Percentiles rank a stretch among this genome's conserved stretches.
phyloP scores from a whole-genome alignment of 2,888 invertebrate genomes.

The Hesperia comma region DNA sequence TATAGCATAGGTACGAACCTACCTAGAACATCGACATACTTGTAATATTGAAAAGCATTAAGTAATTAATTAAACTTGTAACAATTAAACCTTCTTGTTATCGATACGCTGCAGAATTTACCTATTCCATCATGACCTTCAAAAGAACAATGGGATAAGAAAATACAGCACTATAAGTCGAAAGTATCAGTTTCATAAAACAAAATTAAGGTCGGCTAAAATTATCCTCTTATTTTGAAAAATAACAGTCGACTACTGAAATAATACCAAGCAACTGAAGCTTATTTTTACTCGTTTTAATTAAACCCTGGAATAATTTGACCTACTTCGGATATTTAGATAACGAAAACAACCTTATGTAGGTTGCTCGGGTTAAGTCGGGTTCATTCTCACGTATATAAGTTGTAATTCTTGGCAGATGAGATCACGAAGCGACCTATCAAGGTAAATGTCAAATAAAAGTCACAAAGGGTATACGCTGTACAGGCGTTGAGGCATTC shows the following conservation, averaged over 20 bases:
- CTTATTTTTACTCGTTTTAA: background rate
- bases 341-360: background rate
- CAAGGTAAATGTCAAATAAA: constrained; percentile 31
- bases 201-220: background rate
- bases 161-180: too few relatives aligned
- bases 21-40: too few relatives aligned
- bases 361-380: background rate
- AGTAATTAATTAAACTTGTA: too few relatives aligned
- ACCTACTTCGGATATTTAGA: background rate
- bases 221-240: background rate
- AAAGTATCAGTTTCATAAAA: background rate
- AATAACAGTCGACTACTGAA: background rate
- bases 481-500: constrained; percentile 6
- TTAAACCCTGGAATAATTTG: constrained; percentile 1
- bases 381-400: constrained; percentile 8
- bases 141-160: too few relatives aligned
- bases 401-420: constrained; percentile 20
- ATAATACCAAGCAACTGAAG: background rate
- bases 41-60: too few relatives aligned
- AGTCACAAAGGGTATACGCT: constrained; percentile 14
- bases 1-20: too few relatives aligned
- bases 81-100: too few relatives aligned
- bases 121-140: too few relatives aligned
- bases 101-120: too few relatives aligned
- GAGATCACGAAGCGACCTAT: constrained; percentile 31